Evolutionary conservation across 2,797 vertebrate species (phyloP).

Genomic region (Cyprinella venusta): DNA sequence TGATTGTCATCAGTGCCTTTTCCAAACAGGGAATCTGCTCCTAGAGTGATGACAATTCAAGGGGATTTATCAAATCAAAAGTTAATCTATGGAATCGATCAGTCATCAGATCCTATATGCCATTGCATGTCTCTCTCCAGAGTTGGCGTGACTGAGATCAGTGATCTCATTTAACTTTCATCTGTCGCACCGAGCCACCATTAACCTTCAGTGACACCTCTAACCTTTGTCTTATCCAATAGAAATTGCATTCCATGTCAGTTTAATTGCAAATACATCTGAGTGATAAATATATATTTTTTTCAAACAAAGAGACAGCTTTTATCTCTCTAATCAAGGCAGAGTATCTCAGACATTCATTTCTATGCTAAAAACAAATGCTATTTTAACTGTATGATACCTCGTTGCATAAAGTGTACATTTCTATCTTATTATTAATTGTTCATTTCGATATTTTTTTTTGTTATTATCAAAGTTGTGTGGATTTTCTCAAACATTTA

Average conservation of each 20-base stretch:
- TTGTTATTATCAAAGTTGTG: neutral
- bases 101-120: constrained; percentile 51
- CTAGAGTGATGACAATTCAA: constrained; percentile 44
- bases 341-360: neutral
- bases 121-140: constrained; percentile 45
- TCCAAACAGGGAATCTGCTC: constrained; percentile 39
- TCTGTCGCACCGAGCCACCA: constrained; percentile 55
- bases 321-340: constrained; percentile 31
- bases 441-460: neutral
- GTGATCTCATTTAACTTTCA: constrained; percentile 60
- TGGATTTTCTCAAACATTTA: constrained; percentile 21
- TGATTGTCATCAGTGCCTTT: constrained; percentile 33
- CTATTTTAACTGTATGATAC: neutral
- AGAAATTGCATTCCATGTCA: constrained; percentile 58
- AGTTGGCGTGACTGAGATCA: constrained; percentile 50
- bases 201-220: constrained; percentile 61
- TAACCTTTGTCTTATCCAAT: constrained; percentile 61
- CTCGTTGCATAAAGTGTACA: neutral
- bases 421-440: neutral
- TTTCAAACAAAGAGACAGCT: constrained; percentile 25
- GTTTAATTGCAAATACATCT: constrained; percentile 58
- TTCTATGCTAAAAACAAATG: neutral
- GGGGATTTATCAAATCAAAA: constrained; percentile 60
- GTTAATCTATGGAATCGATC: constrained; percentile 59
- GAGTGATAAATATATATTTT: constrained; percentile 43